Percentiles rank a stretch among this genome's conserved stretches.
Conservation (phyloP, 1,140 invertebrate species). For the Globodera ellingtonae region DNA sequence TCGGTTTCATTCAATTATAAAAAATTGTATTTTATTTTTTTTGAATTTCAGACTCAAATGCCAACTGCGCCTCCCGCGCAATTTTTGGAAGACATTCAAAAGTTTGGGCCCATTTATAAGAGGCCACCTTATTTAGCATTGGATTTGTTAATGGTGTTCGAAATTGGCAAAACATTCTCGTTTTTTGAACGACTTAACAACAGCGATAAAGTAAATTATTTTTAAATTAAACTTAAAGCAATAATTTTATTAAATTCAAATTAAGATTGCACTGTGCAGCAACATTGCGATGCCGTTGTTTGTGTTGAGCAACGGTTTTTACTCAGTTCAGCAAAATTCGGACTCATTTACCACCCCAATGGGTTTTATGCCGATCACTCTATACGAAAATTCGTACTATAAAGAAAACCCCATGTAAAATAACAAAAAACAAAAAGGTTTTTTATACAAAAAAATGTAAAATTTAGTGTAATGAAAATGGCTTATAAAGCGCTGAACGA, state of each 20-base stretch:
- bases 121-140: neutral
- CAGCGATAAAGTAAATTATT: neutral
- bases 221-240: too few species aligned
- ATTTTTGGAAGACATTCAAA: neutral
- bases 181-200: neutral
- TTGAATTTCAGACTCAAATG: neutral
- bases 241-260: neutral
- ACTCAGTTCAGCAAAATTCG: neutral
- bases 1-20: neutral
- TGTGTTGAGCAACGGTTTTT: neutral
- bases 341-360: neutral
- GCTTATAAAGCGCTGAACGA: neutral
- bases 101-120: conserved; percentile 5
- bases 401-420: neutral
- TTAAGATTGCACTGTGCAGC: conserved; percentile 6
- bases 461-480: conserved; percentile 6
- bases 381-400: neutral
- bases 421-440: neutral
- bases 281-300: conserved; percentile 8
- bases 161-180: neutral
- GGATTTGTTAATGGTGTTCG: neutral
- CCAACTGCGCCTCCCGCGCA: neutral
- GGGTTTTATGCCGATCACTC: neutral
- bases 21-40: neutral
- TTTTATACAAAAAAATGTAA: neutral